phyloP scores from a whole-genome alignment of 1,140 invertebrate genomes.

The Micrasema longulum region DNA sequence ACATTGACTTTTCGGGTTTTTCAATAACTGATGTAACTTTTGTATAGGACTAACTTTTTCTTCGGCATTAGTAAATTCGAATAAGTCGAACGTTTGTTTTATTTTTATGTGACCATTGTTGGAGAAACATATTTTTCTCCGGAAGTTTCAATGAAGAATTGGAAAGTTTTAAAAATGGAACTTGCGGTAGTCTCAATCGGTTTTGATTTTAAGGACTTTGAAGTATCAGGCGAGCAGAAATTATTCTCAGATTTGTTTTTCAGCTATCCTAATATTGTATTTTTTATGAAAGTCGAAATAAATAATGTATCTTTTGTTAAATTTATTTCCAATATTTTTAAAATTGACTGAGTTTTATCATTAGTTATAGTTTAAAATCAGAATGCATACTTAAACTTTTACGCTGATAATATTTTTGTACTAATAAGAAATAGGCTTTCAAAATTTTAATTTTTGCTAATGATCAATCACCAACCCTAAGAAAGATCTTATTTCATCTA shows the following conservation, averaged over 20 bases:
- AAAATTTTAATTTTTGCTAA: too few relatives aligned
- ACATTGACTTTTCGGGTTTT: constrained; percentile 31
- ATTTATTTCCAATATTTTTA: too few relatives aligned
- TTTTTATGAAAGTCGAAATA: neutral
- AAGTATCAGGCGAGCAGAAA: neutral
- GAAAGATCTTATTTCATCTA: too few relatives aligned
- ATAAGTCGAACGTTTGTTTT: constrained; percentile 1
- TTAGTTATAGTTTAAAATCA: too few relatives aligned
- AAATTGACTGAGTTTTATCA: too few relatives aligned
- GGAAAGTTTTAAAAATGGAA: neutral
- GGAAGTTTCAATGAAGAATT: constrained; percentile 13
- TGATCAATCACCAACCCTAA: too few relatives aligned
- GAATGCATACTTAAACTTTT: too few relatives aligned
- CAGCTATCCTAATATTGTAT: neutral
- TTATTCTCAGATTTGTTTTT: neutral
- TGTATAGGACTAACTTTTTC: constrained; percentile 8
- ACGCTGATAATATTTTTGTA: too few relatives aligned
- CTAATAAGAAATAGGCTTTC: too few relatives aligned
- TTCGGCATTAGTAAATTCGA: neutral
- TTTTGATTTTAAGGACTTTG: neutral
- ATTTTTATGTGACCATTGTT: constrained; percentile 8
- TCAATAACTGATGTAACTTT: constrained; percentile 30
- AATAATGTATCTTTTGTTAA: too few relatives aligned
- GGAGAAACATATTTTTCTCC: neutral
- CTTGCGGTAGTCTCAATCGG: neutral